Evolutionary conservation across 2,113 vertebrate species (phyloP), one percentile per base, ranked within the genome.

Genomic region (Pampusana beccarii): DNA sequence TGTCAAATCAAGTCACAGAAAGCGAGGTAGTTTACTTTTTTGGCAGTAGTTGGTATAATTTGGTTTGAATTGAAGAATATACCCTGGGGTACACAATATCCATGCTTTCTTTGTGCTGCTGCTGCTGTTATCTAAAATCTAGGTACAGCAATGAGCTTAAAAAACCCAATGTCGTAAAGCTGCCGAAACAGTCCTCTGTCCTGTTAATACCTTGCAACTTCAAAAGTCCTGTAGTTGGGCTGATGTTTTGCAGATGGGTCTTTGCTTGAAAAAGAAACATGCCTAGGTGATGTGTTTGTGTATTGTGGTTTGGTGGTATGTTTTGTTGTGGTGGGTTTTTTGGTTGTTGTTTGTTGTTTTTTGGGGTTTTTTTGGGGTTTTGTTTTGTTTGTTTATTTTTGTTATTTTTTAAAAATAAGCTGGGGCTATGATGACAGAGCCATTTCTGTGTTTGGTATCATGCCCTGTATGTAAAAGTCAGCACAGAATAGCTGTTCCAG

Each of bases 11-110:
- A 69, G 54, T 75, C 28, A 60, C 8, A 57, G 67, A 83, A 56
- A 83, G 29, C 0, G 0, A 61, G 29, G 21, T 36, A 10, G 11
- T 77, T 48, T 14, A 2, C 1, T 9, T 58, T 44, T 38, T 75
- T 66, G 7, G 4, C 13, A 10, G 14, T 81, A 34, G 31, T 60
- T 71, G 38, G 10, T 72, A 16, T 77, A 69, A 46, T 65, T n/a
- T 61, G 31, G 16, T 62, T 94, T 62, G 36, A 82, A 62, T 54
- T 86, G 44, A 70, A 44, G 53, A 79, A 48, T 44, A 14, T 46
- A 53, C 13, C 15, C 18, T 1, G 18, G 24, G 7, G 11, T 66
- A 24, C 29, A 24, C 19, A 28, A 1, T 44, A 61, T 26, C 15
- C 11, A 5, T 69, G 26, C 31, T 40, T 4, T 74, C 62, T 48